phyloP scores from a whole-genome alignment of 2,888 invertebrate genomes.

The Leptarthrus brevirostris region DNA sequence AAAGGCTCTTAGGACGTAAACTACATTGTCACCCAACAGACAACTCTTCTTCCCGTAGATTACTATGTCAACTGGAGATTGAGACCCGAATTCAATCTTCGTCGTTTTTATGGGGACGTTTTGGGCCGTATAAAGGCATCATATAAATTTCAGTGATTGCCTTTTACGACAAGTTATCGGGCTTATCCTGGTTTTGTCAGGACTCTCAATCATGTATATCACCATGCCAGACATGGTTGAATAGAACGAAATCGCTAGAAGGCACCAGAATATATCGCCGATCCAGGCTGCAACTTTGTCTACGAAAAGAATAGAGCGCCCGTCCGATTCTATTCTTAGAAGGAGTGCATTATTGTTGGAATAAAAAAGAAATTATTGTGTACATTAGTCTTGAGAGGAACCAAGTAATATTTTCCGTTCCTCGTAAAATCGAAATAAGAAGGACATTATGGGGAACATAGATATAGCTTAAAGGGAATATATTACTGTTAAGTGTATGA shows the following conservation, averaged over 20 bases:
- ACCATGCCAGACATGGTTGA: background rate
- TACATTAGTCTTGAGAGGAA: too few relatives aligned
- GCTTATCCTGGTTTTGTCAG: constrained; percentile 2
- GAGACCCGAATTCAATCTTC: constrained; percentile 1
- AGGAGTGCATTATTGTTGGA: too few relatives aligned
- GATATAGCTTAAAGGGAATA: too few relatives aligned
- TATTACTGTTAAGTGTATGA: too few relatives aligned
- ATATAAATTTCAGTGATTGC: constrained; percentile 31
- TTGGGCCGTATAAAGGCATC: constrained; percentile 23
- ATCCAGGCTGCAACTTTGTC: background rate
- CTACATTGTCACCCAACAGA: background rate
- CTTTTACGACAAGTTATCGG: constrained; percentile 3
- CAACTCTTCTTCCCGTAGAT: background rate
- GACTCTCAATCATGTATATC: constrained; percentile 17
- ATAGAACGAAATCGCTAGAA: background rate
- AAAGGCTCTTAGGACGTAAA: background rate
- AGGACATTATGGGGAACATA: too few relatives aligned
- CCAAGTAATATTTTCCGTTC: too few relatives aligned
- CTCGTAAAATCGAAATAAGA: too few relatives aligned
- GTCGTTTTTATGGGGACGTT: background rate
- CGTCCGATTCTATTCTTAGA: too few relatives aligned
- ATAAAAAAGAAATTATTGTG: too few relatives aligned
- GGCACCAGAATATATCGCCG: background rate
- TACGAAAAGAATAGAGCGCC: background rate
- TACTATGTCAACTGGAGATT: background rate